These are phyloP conservation scores for Macheiramphus alcinus DNA, from an alignment of 2,113 vertebrate genomes.

Conservation along the genomic window DNA sequence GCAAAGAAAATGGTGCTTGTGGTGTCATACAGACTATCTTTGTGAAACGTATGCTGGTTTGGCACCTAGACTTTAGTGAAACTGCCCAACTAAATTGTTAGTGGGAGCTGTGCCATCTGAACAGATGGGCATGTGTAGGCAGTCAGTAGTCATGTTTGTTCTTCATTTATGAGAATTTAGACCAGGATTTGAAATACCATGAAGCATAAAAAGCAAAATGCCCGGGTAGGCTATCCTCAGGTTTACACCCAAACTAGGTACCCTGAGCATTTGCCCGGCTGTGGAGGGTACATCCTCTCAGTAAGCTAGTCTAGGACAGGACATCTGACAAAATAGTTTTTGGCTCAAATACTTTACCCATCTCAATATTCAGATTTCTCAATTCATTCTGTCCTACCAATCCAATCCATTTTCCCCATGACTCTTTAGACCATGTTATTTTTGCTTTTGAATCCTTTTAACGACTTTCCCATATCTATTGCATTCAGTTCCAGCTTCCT, in stretches of 20 bases:
- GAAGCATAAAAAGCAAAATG: conserved; percentile 28
- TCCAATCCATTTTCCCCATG: background rate
- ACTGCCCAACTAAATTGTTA: conserved; percentile 55
- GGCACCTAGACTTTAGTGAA: conserved; percentile 51
- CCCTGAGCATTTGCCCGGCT: background rate
- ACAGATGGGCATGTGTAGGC: conserved; percentile 67
- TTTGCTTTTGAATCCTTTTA: conserved; percentile 17
- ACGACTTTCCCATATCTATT: background rate
- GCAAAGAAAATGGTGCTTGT: background rate
- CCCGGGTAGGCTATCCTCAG: background rate
- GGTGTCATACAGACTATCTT: conserved; percentile 25
- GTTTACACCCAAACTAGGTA: background rate
- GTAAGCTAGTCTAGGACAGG: background rate
- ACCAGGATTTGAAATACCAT: conserved; percentile 32
- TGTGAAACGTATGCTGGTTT: conserved; percentile 59
- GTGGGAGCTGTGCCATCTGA: conserved; percentile 60
- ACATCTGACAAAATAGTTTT: background rate
- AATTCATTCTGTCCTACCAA: background rate
- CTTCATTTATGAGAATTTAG: conserved; percentile 63
- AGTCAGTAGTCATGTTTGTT: conserved; percentile 55
- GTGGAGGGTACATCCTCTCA: background rate
- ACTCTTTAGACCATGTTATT: background rate
- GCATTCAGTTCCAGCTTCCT: background rate
- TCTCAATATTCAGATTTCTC: background rate
- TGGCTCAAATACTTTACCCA: background rate